Percentiles rank a stretch among this genome's conserved stretches.
These are phyloP conservation scores for Stichodactyla mertensii DNA, from an alignment of 64 coral and sea anemone genomes.

Conservation along the genomic window DNA sequence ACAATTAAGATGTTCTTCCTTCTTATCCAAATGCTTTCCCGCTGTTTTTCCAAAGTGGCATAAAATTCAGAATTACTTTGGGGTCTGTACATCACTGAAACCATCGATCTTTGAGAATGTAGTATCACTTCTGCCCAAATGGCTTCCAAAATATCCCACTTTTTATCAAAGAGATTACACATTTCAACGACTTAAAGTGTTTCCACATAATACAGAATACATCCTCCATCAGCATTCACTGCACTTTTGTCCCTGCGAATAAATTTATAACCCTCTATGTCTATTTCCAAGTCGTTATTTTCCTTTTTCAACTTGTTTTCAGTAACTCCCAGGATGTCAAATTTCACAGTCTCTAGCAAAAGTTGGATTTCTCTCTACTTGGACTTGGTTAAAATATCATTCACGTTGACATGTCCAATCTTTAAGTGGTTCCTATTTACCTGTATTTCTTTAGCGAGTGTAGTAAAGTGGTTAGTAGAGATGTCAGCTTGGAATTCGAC, in stretches of 20 bases:
- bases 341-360: not conserved
- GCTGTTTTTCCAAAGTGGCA: too few species aligned
- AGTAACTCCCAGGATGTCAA: slow-evolving; percentile 18
- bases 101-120: too few species aligned
- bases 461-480: not conserved
- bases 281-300: not conserved
- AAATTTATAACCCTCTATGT: slow-evolving; percentile 10
- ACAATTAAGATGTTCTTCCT: too few species aligned
- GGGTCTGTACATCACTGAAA: too few species aligned
- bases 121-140: too few species aligned
- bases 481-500: slow-evolving; percentile 1
- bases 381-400: slow-evolving; percentile 10
- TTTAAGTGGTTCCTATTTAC: not conserved
- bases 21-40: not conserved
- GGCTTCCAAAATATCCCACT: too few species aligned
- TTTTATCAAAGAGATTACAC: too few species aligned
- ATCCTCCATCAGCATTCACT: not conserved
- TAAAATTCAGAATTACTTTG: too few species aligned
- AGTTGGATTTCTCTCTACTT: slow-evolving; percentile 11
- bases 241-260: not conserved
- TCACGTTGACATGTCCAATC: slow-evolving; percentile 22
- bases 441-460: not conserved
- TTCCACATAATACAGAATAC: not conserved
- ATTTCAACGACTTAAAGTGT: too few species aligned
- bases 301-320: slow-evolving; percentile 2